Evolutionary conservation across 2,113 vertebrate genomes (phyloP), one percentile per base, ranked within the genome.

Genomic region (Thunnus thynnus): DNA sequence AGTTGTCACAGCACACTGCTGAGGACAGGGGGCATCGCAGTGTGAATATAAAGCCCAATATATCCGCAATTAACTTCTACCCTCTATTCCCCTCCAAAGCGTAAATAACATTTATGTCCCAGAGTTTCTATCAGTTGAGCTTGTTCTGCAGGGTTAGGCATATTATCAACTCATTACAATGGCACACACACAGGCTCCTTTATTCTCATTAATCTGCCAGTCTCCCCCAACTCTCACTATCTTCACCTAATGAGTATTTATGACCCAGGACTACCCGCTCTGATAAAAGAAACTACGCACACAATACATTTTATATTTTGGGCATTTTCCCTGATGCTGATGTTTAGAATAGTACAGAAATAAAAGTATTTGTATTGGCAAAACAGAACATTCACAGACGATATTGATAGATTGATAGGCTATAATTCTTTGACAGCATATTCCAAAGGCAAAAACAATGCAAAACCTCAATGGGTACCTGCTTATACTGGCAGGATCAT

Each of bases 91-190:
- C 50, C 58, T 86, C 70, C 76, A 70, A 68, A 70, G 63, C 32
- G 13, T 90, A 86, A 88, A 86, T 83, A 87, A 78, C 69, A 88
- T 90, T 84, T 84, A 77, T 80, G 84, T 84, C 73, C 12, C 81
- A 64, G 69, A 55, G 17, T 80, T 75, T 89, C 65, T 77, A 57
- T 84, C 77, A 60, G 65, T 78, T 44, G 66, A 76, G 77, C 60
- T 86, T 80, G 75, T 80, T 89, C 75, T 83, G 72, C 78, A 64
- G 81, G 71, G 81, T 80, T 80, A 84, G 55, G 54, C 51, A 27
- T 84, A 88, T 90, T 79, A 91, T 88, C 72, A 88, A 61, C 72
- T 86, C 73, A 87, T 87, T 90, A 79, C 44, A 85, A 69, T 72
- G 69, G 48, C 69, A 68, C 67, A 78, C 54, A 86, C 55, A 64